These are phyloP conservation scores for Sebastes minor DNA, from an alignment of 2,797 vertebrate genomes.

Conservation along the genomic window DNA sequence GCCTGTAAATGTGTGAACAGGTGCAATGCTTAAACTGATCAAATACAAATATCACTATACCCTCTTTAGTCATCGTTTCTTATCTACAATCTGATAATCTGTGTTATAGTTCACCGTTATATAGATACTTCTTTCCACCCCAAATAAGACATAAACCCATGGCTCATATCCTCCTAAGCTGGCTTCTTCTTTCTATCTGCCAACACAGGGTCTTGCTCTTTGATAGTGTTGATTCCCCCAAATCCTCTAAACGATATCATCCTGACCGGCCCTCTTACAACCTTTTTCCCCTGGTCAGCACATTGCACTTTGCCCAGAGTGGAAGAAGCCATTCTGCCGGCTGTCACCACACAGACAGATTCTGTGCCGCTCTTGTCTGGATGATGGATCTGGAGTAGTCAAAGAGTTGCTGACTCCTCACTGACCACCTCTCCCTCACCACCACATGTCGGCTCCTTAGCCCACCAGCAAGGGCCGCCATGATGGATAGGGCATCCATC, in stretches of 20 bases:
- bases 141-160: slow-evolving; percentile 15
- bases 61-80: not conserved
- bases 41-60: not conserved
- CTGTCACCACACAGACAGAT: slow-evolving; percentile 74
- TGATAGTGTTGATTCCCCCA: slow-evolving; percentile 38
- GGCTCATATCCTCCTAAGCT: slow-evolving; percentile 11
- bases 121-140: not conserved
- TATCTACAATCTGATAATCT: not conserved
- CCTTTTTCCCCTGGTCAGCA: slow-evolving; percentile 71
- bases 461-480: slow-evolving; percentile 67
- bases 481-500: slow-evolving; percentile 84
- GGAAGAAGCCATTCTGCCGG: slow-evolving; percentile 72
- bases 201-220: slow-evolving; percentile 2
- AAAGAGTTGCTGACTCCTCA: slow-evolving; percentile 83
- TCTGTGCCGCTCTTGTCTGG: slow-evolving; percentile 73
- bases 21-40: not conserved
- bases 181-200: slow-evolving; percentile 12
- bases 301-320: slow-evolving; percentile 66
- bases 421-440: slow-evolving; percentile 81
- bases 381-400: slow-evolving; percentile 83
- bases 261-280: slow-evolving; percentile 28
- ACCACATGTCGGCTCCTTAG: slow-evolving; percentile 63
- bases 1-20: not conserved
- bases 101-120: not conserved
- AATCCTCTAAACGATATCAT: slow-evolving; percentile 53